Base-by-base conservation (phyloP, 2,888 invertebrate species). In the Platycheirus albimanus region DNA sequence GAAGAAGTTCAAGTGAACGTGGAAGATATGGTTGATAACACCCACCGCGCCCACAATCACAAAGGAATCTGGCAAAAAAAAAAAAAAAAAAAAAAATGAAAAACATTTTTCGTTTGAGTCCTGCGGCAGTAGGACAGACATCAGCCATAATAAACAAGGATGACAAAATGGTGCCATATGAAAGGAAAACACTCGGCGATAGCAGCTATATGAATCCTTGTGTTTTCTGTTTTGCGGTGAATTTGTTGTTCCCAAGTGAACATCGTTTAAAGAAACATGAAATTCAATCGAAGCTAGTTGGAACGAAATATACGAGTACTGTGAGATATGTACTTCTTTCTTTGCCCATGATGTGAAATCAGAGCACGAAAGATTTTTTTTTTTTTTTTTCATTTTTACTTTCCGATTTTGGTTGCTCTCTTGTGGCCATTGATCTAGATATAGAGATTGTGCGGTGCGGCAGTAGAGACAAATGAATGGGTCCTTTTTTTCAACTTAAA, bases 121-220 rank as follows among this genome's bases (percentile, higher is more conserved):
- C 79, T 64, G 69, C 38, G 56, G 79, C 69, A 69, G 41, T 74
- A 74, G 74, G 67, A 79, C 69, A 79, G 67, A 69, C 69, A 75
- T 63, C 79, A 69, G 41, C 61, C 61, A 69, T 63, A 69, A 61
- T 61, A 61, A 61, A 61, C 61, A 67, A 63, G 67, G 56, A 75
- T 75, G 80, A 75, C 69, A 79, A 75, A 79, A 80, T 75, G 56
- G 63, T 80, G 69, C 70, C 76, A 80, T 75, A 75, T 80, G 70
- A 80, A 75, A 75, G 70, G 51, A 70, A 69, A 80, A 69, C 79
- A 79, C 67, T 69, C 24, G 45, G 45, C 36, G 52, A 49, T n/a
- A n/a, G n/a, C 63, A 56, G 56, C 54, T 54, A 58, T 58, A 2
- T 58, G 41, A 24, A 54, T 58, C 47, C 30, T 58, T 70, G 64